Base-by-base conservation (phyloP, 2,113 vertebrate genomes). In the Antechinus flavipes region DNA sequence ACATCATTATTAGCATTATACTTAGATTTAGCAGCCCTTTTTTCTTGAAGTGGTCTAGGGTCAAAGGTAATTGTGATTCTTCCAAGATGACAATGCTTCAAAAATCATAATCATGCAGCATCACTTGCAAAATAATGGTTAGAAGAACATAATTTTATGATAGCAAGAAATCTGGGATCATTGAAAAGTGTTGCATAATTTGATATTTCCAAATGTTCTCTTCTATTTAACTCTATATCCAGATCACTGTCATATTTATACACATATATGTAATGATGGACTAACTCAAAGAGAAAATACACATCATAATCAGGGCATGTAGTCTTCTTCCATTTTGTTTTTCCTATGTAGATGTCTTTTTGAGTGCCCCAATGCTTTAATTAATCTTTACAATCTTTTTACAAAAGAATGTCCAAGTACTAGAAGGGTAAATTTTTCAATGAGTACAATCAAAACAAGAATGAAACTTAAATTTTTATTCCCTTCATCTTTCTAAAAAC, bases 401-500 rank as follows among this genome's bases (percentile, higher is more conserved):
- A 47, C n/a, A 84, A 42, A 84, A 16, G 16, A 42, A 84, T 42
- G 5, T 84, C n/a, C 6, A 84, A 42, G 11, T 84, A 84, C 22
- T 42, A 22, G 68, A 42, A 84, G 16, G 0, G 19, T 84, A 84
- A 84, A 42, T 42, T 84, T 84, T 84, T 84, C 14, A 42, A 42
- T 42, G 16, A 1, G 7, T 76, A n/a, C 16, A 22, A n/a, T 22
- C 68, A 22, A 84, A 42, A 84, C 54, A 90, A 94, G 55, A 89
- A 93, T 76, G 90, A 90, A 89, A 94, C 54, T 94, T 55, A 95
- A 26, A 58, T 68, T 94, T 95, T 30, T 24, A 54, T 90, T n/a
- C 54, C 3, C 76, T 54, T 89, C 90, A 47, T 30, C 2, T 54
- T 50, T 50, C 55, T 27, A 92, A 23, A 55, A 89, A 84, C 76